Evolutionary conservation across 1,140 invertebrate genomes (phyloP).

Genomic region (Pollicipes pollicipes): DNA sequence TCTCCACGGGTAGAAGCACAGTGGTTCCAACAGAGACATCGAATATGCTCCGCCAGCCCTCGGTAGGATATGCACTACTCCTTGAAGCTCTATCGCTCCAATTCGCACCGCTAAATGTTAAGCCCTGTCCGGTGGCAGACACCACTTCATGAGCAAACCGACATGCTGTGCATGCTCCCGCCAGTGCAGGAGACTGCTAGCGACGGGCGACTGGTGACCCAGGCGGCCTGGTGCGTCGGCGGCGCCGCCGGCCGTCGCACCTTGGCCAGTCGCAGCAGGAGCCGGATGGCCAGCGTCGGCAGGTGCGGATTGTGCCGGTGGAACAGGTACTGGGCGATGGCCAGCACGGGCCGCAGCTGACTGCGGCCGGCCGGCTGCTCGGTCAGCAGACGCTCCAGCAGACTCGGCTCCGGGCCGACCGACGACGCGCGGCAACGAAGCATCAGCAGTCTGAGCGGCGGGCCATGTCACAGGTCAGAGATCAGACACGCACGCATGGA

Average conservation of each 20-base stretch:
- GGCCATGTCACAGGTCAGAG: no score
- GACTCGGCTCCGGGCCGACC: neutral
- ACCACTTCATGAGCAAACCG: conserved; percentile 8
- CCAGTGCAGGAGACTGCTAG: no score
- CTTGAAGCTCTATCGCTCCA: no score
- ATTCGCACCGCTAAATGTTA: no score
- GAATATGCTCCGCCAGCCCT: no score
- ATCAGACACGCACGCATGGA: no score
- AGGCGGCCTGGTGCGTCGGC: conserved; percentile 8
- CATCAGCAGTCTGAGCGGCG: neutral
- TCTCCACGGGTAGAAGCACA: no score
- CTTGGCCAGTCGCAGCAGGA: conserved; percentile 31
- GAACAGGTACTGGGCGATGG: conserved; percentile 58
- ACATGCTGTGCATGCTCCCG: no score
- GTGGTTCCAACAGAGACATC: no score
- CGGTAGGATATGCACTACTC: no score
- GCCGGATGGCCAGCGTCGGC: conserved; percentile 52
- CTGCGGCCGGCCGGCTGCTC: neutral
- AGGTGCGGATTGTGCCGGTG: conserved; percentile 57
- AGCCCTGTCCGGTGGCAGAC: conserved; percentile 12
- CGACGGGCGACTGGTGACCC: no score
- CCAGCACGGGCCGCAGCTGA: conserved; percentile 41
- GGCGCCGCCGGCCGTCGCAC: conserved; percentile 43
- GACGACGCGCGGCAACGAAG: conserved; percentile 3
- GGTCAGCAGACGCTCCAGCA: conserved; percentile 6